Evolutionary conservation across 2,888 invertebrate genomes (phyloP).

Genomic region (Xanthia togata): DNA sequence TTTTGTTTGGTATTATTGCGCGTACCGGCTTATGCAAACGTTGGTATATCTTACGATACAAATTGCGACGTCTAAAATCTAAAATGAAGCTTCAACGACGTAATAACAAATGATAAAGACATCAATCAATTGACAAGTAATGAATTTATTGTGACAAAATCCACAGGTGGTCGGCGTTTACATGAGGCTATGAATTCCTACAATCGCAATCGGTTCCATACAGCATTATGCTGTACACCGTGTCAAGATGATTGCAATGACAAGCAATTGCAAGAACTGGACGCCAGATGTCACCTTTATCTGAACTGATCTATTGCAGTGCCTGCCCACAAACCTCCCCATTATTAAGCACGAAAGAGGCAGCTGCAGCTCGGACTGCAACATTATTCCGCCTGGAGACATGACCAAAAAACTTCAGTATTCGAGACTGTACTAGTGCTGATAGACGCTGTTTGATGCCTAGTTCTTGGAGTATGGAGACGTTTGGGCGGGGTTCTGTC

Average conservation of each 20-base stretch:
- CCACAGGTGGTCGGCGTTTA: constrained; percentile 2
- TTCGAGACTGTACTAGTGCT: too few relatives aligned
- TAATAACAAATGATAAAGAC: constrained; percentile 32
- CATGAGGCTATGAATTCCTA: not conserved
- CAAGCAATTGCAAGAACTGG: not conserved
- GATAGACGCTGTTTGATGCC: too few relatives aligned
- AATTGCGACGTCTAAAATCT: constrained; percentile 21
- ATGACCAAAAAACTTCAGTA: too few relatives aligned
- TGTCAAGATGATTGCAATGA: not conserved
- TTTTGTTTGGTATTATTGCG: constrained; percentile 20
- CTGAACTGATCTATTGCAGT: too few relatives aligned
- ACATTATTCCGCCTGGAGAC: too few relatives aligned
- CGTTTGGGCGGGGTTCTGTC: too few relatives aligned
- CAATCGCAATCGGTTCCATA: not conserved
- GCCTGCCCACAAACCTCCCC: not conserved
- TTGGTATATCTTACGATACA: constrained; percentile 27
- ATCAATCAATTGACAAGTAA: constrained; percentile 18
- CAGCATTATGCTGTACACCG: not conserved
- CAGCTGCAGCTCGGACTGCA: not conserved
- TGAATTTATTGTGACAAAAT: constrained; percentile 18
- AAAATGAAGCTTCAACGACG: constrained; percentile 23
- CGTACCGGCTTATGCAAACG: constrained; percentile 21
- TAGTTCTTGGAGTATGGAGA: too few relatives aligned
- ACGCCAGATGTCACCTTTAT: too few relatives aligned
- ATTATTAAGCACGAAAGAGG: not conserved